These are phyloP conservation scores for Formicarius rufipectus DNA, from an alignment of 2,113 vertebrate genomes.

Conservation along the genomic window DNA sequence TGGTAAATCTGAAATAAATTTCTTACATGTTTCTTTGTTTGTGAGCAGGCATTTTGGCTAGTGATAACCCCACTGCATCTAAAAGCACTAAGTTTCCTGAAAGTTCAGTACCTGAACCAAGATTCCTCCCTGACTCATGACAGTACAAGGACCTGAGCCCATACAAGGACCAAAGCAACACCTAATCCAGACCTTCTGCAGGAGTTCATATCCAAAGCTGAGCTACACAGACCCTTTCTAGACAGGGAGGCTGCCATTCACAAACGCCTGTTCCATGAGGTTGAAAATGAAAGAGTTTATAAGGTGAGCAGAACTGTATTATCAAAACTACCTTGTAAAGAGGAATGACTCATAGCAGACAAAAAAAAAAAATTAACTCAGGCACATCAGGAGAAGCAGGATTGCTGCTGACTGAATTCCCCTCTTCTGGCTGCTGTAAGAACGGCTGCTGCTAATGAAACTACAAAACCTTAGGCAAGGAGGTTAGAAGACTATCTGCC, in stretches of 20 bases:
- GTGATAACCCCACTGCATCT: not conserved
- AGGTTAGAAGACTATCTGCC: conserved; percentile 39
- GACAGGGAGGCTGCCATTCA: rapidly evolving
- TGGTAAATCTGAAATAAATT: not conserved
- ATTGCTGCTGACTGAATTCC: conserved; percentile 12
- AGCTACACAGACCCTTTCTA: not conserved
- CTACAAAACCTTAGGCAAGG: conserved; percentile 3
- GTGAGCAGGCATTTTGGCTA: not conserved
- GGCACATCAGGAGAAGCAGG: not conserved
- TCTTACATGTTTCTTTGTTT: not conserved
- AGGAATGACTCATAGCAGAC: not conserved
- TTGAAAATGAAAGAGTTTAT: not conserved
- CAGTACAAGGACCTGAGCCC: rapidly evolving
- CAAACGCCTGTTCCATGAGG: not conserved
- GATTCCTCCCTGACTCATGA: not conserved
- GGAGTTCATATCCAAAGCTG: not conserved
- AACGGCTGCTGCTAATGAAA: conserved; percentile 33
- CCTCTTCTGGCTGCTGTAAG: conserved; percentile 30
- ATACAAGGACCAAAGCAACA: not conserved
- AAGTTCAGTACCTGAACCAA: not conserved
- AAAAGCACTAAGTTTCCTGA: not conserved
- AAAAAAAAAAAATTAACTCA: not conserved
- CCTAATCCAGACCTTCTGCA: not conserved
- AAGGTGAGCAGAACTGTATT: not conserved
- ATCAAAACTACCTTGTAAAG: not conserved